phyloP scores from a whole-genome alignment of 2,113 vertebrate genomes.

The Laterallus jamaicensis region DNA sequence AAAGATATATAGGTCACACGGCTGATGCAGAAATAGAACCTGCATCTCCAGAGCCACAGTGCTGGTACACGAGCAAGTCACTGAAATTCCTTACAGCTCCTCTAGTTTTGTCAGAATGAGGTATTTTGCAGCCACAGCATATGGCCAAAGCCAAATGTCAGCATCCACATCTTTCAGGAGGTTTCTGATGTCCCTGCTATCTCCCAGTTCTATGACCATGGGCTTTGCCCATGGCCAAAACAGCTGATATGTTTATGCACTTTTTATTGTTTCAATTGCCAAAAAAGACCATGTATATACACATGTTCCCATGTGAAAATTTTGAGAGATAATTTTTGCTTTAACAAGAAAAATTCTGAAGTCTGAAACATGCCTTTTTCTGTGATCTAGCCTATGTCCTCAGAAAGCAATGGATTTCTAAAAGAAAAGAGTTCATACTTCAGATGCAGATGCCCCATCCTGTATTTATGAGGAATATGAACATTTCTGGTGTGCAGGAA shows the following conservation, averaged over 20 bases:
- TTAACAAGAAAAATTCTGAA: not conserved
- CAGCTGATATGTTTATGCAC: not conserved
- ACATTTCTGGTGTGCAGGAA: not conserved
- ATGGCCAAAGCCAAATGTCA: not conserved
- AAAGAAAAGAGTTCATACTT: not conserved
- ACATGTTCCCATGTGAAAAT: rapidly evolving
- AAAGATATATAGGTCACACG: conserved; percentile 2
- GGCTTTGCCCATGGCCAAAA: not conserved
- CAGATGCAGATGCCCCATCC: not conserved
- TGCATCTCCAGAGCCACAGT: not conserved
- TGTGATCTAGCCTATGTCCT: not conserved
- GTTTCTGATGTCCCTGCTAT: not conserved
- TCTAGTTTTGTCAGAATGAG: not conserved
- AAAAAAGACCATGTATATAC: not conserved
- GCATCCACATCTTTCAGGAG: not conserved
- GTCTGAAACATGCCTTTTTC: not conserved
- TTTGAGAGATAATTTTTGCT: not conserved
- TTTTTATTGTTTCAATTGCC: not conserved
- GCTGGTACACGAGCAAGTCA: rapidly evolving
- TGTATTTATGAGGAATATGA: not conserved
- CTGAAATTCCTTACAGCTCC: not conserved
- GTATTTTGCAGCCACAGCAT: not conserved
- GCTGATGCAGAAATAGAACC: conserved; percentile 47
- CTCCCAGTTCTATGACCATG: not conserved
- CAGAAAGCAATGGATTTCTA: not conserved